Base-by-base conservation (phyloP, 2,888 invertebrate genomes). In the Synergus itoensis region DNA sequence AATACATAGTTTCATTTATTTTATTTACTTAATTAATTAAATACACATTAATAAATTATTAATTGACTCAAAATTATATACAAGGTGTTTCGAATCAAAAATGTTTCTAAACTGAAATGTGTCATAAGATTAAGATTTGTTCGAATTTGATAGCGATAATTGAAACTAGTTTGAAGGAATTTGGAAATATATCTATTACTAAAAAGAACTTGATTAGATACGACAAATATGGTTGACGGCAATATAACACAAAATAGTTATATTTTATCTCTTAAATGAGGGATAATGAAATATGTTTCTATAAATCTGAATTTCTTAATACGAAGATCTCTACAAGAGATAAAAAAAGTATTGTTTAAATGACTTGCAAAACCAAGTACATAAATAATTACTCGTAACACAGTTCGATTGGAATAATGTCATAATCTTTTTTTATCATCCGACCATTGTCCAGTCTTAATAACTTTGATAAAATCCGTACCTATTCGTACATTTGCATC, bases 201-300 rank as follows among this genome's bases (percentile, higher is more conserved):
- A 48, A 69, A 69, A 57, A 57, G 16, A 14, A 69, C 28, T 69
- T 48, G 69, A 69, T 69, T 69, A 69, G 69, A 69, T 69, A 48
- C n/a, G 28, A 67, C 21, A 45, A 14, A 69, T 48, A 14, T 69
- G 48, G 21, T 69, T 45, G 48, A n/a, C 28, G 69, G 45, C 48
- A 45, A 8, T 43, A 16, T 69, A 28, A 48, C 16, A n/a, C 36
- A 16, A 28, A 69, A 36, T n/a, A 69, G 21, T 69, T 69, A 1
- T 16, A 28, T 21, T 48, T 45, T 28, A 43, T 48, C 28, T 28
- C 28, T 21, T 28, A 28, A 45, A 45, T n/a, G 8, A 53, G 53
- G 16, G 53, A 53, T 16, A 53, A n/a, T 7, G 8, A 53, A 53
- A n/a, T 53, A n/a, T 53, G 53, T n/a, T 53, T 18, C 18, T 57